Percentiles rank a stretch among this genome's conserved stretches.
These are phyloP conservation scores for Oryctes rhinoceros DNA, from an alignment of 1,140 invertebrate genomes.

Conservation along the genomic window DNA sequence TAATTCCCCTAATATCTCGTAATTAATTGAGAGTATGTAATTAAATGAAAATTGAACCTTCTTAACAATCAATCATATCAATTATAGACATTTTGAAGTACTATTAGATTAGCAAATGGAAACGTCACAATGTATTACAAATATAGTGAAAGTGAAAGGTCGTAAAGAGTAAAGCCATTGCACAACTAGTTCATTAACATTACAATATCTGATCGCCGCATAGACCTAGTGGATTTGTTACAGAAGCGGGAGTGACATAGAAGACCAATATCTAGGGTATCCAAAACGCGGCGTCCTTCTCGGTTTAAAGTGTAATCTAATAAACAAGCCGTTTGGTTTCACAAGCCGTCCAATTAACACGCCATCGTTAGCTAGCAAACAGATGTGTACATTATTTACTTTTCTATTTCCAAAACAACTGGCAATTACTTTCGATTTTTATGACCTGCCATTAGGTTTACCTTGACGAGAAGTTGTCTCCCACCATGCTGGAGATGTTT, in stretches of 20 bases:
- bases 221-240: not conserved
- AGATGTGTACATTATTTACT: not conserved
- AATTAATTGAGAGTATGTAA: no score
- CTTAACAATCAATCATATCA: no score
- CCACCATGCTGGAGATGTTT: not conserved
- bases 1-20: no score
- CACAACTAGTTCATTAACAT: slow-evolving; percentile 4
- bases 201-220: not conserved
- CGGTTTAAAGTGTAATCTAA: not conserved
- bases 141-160: slow-evolving; percentile 11
- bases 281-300: not conserved
- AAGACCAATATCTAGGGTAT: not conserved
- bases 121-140: no score
- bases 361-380: no score
- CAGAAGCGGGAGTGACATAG: not conserved
- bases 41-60: no score
- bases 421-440: not conserved
- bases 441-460: not conserved
- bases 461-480: not conserved
- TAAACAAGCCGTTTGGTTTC: not conserved
- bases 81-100: no score
- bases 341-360: not conserved
- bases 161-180: not conserved
- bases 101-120: no score
- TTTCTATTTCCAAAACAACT: not conserved